Evolutionary conservation across 2,888 invertebrate genomes (phyloP), one percentile per base, ranked within the genome.

Genomic region (Homarus gammarus): DNA sequence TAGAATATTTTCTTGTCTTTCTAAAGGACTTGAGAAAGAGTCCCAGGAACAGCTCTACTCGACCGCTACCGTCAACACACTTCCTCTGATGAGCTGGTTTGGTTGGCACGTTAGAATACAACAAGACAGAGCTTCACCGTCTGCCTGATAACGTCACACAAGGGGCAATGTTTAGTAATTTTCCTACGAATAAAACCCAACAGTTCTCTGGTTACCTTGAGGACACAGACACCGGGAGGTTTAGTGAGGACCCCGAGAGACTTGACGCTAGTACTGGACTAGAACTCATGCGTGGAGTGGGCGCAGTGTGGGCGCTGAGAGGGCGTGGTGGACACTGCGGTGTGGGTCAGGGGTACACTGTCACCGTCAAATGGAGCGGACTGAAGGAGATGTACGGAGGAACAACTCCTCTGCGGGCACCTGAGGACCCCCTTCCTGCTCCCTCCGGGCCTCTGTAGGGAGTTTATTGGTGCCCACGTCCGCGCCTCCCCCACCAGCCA

Each of bases 291-390:
- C 70, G 31, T 70, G 83, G 68, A 68, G 83, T 72, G 82, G 82
- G 82, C 82, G 44, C 40, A 68, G 75, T 27, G 75, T 49, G 75
- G 75, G 61, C n/a, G 56, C 38, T 15, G 8, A 38, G 18, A 40
- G 84, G 27, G 27, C 18, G 84, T 15, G 84, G 68, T 18, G 75
- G 77, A 18, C 6, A 44, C 22, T 38, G 49, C 27, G 85, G 70
- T 15, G 6, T 22, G 70, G 15, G 73, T 84, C 84, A 33, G 81
- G 51, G 79, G 81, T 81, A 81, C 81, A 81, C 81, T 87, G 87
- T 87, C 87, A 87, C 87, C 87, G 87, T 87, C 87, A 87, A 51
- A 87, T 87, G 75, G 87, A 87, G 22, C 87, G 61, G 22, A 81
- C 79, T 2, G 81, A 70, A 8, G 87, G 87, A 12, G 87, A 87